Base-by-base conservation (phyloP, 2,888 invertebrate species). In the Leptopilina drosophilae region DNA sequence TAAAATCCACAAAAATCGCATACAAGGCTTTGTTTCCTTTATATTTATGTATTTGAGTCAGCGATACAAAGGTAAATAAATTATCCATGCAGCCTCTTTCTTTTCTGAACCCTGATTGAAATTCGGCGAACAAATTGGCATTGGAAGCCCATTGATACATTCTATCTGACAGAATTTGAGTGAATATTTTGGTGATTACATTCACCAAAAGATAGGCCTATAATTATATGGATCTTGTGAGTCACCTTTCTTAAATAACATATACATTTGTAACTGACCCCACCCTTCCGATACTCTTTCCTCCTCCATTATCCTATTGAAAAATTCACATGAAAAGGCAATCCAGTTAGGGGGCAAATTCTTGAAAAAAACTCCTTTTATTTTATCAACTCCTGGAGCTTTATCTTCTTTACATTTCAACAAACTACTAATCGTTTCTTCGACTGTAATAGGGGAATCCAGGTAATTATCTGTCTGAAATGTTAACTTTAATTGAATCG, bases 91-190 rank as follows among this genome's bases (percentile, higher is more conserved):
- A n/a, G n/a, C n/a, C n/a, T n/a, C n/a, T n/a, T n/a, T n/a, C n/a
- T n/a, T n/a, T n/a, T n/a, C n/a, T n/a, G n/a, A 77, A 77, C 0
- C 77, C 77, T 2, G 77, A 56, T 42, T 77, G 67, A 40, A 59
- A 77, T 67, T 77, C 77, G 1, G 77, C 59, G 6, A 62, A 15
- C 62, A 15, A 62, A 8, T 15, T 6, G 2, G 15, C 1, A 0
- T 15, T 6, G 5, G 8, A 0, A 62, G 15, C 15, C 62, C 62
- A 62, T 4, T 62, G n/a, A 5, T 56, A 20, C 1, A 20, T 20
- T 20, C 20, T 20, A 20, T 20, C 20, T 20, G 20, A 20, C 20
- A 20, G 20, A 20, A 20, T 20, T 20, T 20, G 20, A 20, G 20
- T 20, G 20, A 20, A 20, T 20, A 20, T 20, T 20, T 20, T 20